These are phyloP conservation scores for Tonatia bakeri DNA, from an alignment of 2,113 vertebrate species.

Conservation along the genomic window DNA sequence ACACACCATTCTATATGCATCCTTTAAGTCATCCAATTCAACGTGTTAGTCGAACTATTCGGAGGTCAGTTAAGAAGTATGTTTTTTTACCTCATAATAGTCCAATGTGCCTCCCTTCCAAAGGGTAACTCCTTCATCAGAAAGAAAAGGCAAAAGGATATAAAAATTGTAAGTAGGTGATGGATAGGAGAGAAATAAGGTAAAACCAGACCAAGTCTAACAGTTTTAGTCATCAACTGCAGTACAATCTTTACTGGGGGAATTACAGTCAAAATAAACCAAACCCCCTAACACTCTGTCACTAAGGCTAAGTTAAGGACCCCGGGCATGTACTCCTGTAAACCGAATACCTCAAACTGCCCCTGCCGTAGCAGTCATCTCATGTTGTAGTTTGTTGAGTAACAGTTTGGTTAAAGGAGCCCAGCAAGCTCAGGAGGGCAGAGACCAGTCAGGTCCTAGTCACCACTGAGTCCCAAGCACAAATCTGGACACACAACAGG, in stretches of 20 bases:
- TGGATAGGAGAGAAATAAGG: neutral
- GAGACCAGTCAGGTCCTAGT: neutral
- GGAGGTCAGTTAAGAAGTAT: neutral
- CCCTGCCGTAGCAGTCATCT: fast-evolving
- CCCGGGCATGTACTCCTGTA: neutral
- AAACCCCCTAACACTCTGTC: neutral
- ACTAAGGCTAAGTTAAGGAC: neutral
- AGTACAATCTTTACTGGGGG: neutral
- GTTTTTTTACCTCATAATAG: neutral
- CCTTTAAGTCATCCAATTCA: neutral
- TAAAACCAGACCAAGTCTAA: neutral
- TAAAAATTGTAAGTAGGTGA: neutral
- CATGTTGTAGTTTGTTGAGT: neutral
- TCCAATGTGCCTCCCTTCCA: neutral
- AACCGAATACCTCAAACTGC: fast-evolving
- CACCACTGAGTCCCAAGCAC: neutral
- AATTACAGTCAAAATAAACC: neutral
- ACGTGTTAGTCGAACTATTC: neutral
- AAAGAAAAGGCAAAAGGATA: neutral
- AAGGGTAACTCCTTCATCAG: neutral
- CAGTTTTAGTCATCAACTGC: neutral
- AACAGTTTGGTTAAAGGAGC: neutral
- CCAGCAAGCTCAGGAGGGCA: fast-evolving
- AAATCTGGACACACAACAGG: neutral
- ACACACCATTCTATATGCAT: neutral